Evolutionary conservation across 2,888 invertebrate species (phyloP), one percentile per base, ranked within the genome.

Genomic region (Clivina fossor): DNA sequence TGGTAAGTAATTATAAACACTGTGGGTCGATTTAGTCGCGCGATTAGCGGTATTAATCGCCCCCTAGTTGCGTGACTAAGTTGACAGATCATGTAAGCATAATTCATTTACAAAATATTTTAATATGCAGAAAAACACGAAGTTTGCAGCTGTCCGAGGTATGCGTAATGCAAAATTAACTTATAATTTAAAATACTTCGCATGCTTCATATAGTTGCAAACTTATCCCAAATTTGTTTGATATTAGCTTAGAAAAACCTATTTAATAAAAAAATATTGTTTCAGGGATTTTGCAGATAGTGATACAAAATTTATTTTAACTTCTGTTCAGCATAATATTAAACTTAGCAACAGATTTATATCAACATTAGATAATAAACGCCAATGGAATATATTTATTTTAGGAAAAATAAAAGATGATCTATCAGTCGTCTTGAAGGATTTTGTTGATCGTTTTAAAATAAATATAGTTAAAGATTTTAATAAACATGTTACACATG

Each of bases 401-500:
- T 9, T 48, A 2, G 48, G 48, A 48, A n/a, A 48, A 28, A 2
- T 11, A 40, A 40, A 11, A 9, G 19, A 49, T 16, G 49, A 38
- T 13, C n/a, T 38, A 38, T 11, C 38, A 2, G 13, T 8, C 11
- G 33, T 18, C 11, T 15, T 49, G 18, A 4, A 16, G 1, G 26
- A 49, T 8, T 24, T 49, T 28, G 3, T 16, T 15, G 15, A 11
- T 26, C 3, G 11, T 8, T 11, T 28, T 11, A 19, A 15, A 19
- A 28, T 49, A 9, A 40, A 16, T 16, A 11, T 49, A n/a, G 1
- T 13, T n/a, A 38, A 30, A 13, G 30, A 49, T 4, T 38, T 49
- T 15, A 40, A 49, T 40, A 28, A 49, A 16, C 4, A 15, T n/a
- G 49, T 49, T 11, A 49, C 40, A 30, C 49, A 40, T 26, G 28